These are phyloP conservation scores for Leucophora obtusa DNA, from an alignment of 2,888 invertebrate genomes.

Conservation along the genomic window DNA sequence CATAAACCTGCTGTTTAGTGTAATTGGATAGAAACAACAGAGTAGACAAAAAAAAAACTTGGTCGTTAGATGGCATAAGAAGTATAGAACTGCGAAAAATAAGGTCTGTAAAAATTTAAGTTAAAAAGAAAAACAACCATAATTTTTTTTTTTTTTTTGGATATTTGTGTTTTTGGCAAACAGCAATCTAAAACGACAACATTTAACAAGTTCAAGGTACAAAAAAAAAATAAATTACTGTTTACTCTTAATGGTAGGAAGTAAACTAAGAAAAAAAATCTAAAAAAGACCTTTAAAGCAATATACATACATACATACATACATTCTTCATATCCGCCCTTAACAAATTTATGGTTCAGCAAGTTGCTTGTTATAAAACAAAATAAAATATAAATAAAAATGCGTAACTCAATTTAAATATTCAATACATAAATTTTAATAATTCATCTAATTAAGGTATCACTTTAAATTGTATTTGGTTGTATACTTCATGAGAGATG, in stretches of 20 bases:
- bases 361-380: neutral
- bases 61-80: neutral
- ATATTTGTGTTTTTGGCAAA: constrained; percentile 42
- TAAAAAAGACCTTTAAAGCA: neutral
- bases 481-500: too few species aligned
- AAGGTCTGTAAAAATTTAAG: constrained; percentile 15
- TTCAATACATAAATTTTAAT: constrained; percentile 44
- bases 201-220: constrained; percentile 61
- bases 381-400: neutral
- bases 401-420: constrained; percentile 20
- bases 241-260: constrained; percentile 27
- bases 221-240: constrained; percentile 50
- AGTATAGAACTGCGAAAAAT: neutral
- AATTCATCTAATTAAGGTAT: constrained; percentile 24
- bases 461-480: neutral
- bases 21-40: constrained; percentile 25
- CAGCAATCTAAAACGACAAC: neutral
- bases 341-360: neutral
- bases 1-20: constrained; percentile 52
- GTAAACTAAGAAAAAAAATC: neutral
- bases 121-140: constrained; percentile 19
- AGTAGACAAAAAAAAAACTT: constrained; percentile 10
- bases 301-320: too few species aligned
- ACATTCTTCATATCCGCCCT: neutral
- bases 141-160: neutral